These are phyloP conservation scores for Triplophysa tibetana DNA, from an alignment of 2,113 vertebrate species.

Conservation along the genomic window DNA sequence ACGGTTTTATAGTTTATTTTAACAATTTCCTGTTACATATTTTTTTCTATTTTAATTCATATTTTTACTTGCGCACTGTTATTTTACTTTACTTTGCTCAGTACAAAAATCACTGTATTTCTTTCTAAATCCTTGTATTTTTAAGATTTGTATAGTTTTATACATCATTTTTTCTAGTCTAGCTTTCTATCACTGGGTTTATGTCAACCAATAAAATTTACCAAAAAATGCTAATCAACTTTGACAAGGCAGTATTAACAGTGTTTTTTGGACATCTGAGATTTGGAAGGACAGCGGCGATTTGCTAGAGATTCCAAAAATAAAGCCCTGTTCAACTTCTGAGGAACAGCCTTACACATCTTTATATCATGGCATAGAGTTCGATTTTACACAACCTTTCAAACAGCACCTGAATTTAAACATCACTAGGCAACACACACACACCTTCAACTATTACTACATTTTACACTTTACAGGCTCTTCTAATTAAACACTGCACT, in stretches of 20 bases:
- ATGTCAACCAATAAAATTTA: too few relatives aligned
- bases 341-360: background rate
- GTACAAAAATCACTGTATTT: too few relatives aligned
- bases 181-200: too few relatives aligned
- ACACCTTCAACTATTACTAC: background rate
- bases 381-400: background rate
- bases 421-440: background rate
- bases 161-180: too few relatives aligned
- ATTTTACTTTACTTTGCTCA: background rate
- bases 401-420: background rate
- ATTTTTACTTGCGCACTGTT: too few relatives aligned
- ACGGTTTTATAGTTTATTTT: background rate
- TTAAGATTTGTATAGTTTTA: rapidly evolving
- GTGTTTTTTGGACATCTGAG: too few relatives aligned
- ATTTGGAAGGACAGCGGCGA: background rate
- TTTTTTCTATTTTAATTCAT: background rate
- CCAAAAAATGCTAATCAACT: too few relatives aligned
- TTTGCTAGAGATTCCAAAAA: background rate
- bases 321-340: background rate
- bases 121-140: too few relatives aligned
- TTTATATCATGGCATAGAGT: background rate
- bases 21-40: too few relatives aligned
- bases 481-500: background rate
- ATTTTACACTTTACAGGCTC: background rate
- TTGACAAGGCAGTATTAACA: too few relatives aligned